Conservation (phyloP, 2,888 invertebrate genomes). For the Athalia rosae region DNA sequence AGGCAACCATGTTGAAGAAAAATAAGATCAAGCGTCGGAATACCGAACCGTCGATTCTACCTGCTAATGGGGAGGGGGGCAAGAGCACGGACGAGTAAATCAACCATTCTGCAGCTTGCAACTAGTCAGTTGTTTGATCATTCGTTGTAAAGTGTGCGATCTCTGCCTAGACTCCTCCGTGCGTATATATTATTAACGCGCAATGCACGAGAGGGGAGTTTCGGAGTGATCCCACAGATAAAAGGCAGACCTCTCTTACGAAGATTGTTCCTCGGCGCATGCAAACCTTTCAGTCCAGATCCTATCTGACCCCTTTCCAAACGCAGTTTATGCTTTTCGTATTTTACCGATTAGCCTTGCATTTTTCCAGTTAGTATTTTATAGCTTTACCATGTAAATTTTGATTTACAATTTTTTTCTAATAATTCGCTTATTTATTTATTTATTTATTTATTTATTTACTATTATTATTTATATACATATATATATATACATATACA, state of each 20-base stretch:
- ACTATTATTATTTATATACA: conserved; percentile 34
- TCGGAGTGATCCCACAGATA: conserved; percentile 61
- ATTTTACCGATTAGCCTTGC: conserved; percentile 57
- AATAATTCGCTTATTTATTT: conserved; percentile 10
- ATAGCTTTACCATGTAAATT: conserved; percentile 28
- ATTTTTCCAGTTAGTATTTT: conserved; percentile 50
- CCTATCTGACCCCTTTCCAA: conserved; percentile 53
- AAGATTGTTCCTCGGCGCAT: conserved; percentile 46
- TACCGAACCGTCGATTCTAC: conserved; percentile 86
- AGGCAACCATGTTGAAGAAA: conserved; percentile 99
- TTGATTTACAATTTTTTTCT: neutral
- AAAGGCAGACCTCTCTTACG: conserved; percentile 50
- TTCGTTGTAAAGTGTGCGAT: conserved; percentile 53
- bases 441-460: conserved; percentile 48
- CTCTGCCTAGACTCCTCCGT: conserved; percentile 62
- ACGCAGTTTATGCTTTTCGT: conserved; percentile 65
- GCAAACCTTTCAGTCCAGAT: conserved; percentile 27
- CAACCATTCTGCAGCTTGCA: conserved; percentile 69
- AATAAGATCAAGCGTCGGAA: conserved; percentile 98
- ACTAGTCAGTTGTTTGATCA: conserved; percentile 59
- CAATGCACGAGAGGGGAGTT: conserved; percentile 59
- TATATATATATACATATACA: conserved; percentile 39
- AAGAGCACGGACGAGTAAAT: conserved; percentile 79
- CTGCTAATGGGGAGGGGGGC: conserved; percentile 83
- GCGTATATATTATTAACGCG: conserved; percentile 52